Percentiles rank a stretch among this genome's conserved stretches.
phyloP scores from a whole-genome alignment of 1,140 invertebrate genomes.

The Apolygus lucorum region DNA sequence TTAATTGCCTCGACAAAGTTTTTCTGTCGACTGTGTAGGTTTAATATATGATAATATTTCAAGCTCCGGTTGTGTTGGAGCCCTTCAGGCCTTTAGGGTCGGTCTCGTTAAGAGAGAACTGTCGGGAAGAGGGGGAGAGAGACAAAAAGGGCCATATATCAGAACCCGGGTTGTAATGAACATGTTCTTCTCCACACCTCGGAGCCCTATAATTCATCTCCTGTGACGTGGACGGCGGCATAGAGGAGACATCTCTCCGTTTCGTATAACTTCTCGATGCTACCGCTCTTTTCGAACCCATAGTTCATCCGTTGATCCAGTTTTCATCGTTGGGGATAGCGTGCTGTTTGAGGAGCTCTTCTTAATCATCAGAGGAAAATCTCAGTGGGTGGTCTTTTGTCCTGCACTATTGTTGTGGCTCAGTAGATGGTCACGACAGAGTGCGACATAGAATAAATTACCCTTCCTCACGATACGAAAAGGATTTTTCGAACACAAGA shows the following conservation, averaged over 20 bases:
- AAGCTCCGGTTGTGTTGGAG: slow-evolving; percentile 1
- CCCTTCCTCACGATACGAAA: too few relatives aligned
- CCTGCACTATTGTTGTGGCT: too few relatives aligned
- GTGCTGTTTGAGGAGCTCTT: not conserved
- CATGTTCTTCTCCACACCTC: slow-evolving; percentile 23
- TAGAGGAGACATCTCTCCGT: not conserved
- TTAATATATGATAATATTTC: slow-evolving; percentile 23
- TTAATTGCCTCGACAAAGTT: slow-evolving; percentile 23
- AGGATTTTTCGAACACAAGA: too few relatives aligned
- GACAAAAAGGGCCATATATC: slow-evolving; percentile 20
- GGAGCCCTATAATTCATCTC: slow-evolving; percentile 21
- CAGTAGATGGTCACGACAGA: too few relatives aligned
- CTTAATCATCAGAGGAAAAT: not conserved
- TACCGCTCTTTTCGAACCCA: not conserved
- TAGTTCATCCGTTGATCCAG: not conserved
- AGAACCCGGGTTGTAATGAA: slow-evolving; percentile 17
- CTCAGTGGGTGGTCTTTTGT: too few relatives aligned
- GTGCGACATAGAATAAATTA: too few relatives aligned
- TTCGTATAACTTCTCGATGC: not conserved
- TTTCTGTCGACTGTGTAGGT: slow-evolving; percentile 18
- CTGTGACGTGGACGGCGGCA: slow-evolving; percentile 1
- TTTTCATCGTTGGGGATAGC: not conserved
- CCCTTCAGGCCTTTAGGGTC: not conserved
- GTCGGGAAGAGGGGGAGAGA: not conserved
- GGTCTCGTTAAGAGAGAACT: slow-evolving; percentile 20